phyloP scores from a whole-genome alignment of 2,113 vertebrate species.

The Eclectus roratus region DNA sequence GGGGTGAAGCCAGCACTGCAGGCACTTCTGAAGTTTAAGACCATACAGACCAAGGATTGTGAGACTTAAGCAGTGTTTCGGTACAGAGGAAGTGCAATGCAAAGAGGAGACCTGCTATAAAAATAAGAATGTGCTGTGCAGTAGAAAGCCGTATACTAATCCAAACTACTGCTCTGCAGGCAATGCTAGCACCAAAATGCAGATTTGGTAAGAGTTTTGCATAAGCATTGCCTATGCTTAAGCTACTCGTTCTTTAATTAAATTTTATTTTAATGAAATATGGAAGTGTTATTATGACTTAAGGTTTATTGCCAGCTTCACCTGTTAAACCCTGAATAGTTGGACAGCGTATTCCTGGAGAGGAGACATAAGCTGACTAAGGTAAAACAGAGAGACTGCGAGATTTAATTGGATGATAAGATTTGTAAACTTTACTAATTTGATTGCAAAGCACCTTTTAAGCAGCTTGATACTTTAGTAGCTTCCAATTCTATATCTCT shows the following conservation, averaged over 20 bases:
- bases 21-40: background rate
- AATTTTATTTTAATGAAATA: slow-evolving; percentile 18
- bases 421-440: background rate
- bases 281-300: slow-evolving; percentile 46
- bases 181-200: background rate
- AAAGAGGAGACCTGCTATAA: background rate
- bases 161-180: background rate
- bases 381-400: slow-evolving; percentile 22
- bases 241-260: background rate
- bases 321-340: slow-evolving; percentile 35
- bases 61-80: background rate
- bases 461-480: background rate
- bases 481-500: background rate
- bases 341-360: slow-evolving; percentile 44
- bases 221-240: background rate
- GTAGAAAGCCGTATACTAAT: background rate
- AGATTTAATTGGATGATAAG: slow-evolving; percentile 15
- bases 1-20: background rate
- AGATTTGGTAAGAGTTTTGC: background rate
- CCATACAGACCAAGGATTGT: background rate
- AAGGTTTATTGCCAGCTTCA: slow-evolving; percentile 43
- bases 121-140: background rate
- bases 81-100: background rate
- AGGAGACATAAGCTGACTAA: slow-evolving; percentile 28
- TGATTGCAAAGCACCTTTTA: background rate